Conservation (phyloP, 2,797 vertebrate species). For the Loriculus beryllinus region DNA sequence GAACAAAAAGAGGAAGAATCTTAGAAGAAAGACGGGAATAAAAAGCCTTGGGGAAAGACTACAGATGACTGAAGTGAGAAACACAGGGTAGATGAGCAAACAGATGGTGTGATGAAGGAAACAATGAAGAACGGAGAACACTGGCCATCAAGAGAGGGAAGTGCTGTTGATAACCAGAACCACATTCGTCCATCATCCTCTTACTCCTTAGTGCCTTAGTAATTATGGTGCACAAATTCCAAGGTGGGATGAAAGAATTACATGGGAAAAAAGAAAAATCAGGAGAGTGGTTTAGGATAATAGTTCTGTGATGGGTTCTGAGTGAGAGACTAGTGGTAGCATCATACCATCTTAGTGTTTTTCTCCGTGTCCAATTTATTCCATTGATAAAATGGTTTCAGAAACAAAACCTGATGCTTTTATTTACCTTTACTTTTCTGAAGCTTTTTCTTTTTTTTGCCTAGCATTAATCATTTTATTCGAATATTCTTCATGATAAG, state of each 20-base stretch:
- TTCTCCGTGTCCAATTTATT: neutral
- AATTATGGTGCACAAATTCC: neutral
- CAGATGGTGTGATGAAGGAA: neutral
- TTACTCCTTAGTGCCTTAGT: neutral
- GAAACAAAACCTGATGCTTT: neutral
- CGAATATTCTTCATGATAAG: neutral
- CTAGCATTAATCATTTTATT: neutral
- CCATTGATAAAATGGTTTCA: neutral
- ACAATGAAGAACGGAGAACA: neutral
- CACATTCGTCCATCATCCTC: neutral
- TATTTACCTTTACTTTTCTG: neutral
- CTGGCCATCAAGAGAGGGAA: neutral
- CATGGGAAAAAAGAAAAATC: neutral
- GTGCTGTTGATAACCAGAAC: neutral
- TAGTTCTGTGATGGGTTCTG: neutral
- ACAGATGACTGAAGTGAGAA: neutral
- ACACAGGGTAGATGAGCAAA: neutral
- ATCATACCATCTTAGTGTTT: neutral
- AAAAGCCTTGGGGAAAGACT: neutral
- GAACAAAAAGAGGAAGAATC: neutral
- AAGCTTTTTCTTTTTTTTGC: neutral
- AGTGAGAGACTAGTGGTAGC: rapidly evolving
- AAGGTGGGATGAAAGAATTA: neutral
- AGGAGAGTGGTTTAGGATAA: neutral
- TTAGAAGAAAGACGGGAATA: neutral